phyloP scores from a whole-genome alignment of 1,140 invertebrate genomes.

The Drosophila melanica region DNA sequence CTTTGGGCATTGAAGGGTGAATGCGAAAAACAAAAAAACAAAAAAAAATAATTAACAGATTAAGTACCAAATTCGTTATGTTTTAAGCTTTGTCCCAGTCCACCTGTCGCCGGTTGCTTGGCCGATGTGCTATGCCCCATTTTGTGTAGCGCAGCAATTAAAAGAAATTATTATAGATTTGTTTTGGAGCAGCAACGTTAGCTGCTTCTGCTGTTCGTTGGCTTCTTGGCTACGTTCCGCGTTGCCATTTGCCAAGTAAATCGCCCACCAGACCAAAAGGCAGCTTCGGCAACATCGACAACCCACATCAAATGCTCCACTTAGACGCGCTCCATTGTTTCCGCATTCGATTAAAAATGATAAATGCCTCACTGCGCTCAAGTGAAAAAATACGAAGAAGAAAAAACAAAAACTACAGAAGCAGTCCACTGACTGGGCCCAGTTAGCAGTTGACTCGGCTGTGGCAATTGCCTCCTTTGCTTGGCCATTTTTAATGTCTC shows the following conservation, averaged over 20 bases:
- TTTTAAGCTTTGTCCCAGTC: background rate
- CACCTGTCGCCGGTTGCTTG: background rate
- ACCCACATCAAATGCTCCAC: slow-evolving; percentile 71
- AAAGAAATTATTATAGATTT: slow-evolving; percentile 80
- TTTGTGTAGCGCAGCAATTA: slow-evolving; percentile 64
- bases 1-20: background rate
- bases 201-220: slow-evolving; percentile 56
- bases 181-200: slow-evolving; percentile 59
- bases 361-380: slow-evolving; percentile 75
- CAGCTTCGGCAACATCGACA: slow-evolving; percentile 15
- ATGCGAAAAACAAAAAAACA: background rate
- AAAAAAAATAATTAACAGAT: background rate
- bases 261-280: slow-evolving; percentile 50
- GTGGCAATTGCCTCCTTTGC: slow-evolving; percentile 51
- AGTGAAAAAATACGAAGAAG: slow-evolving; percentile 53
- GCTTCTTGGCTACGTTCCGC: slow-evolving; percentile 48
- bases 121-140: slow-evolving; percentile 5
- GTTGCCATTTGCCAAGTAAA: slow-evolving; percentile 40
- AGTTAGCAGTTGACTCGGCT: slow-evolving; percentile 2
- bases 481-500: slow-evolving; percentile 76
- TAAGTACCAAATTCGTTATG: background rate
- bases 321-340: slow-evolving; percentile 81
- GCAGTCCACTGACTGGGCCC: slow-evolving; percentile 11
- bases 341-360: slow-evolving; percentile 82
- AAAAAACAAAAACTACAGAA: slow-evolving; percentile 10